phyloP scores from a whole-genome alignment of 2,888 invertebrate genomes.

The Euspilapteryx auroguttella region DNA sequence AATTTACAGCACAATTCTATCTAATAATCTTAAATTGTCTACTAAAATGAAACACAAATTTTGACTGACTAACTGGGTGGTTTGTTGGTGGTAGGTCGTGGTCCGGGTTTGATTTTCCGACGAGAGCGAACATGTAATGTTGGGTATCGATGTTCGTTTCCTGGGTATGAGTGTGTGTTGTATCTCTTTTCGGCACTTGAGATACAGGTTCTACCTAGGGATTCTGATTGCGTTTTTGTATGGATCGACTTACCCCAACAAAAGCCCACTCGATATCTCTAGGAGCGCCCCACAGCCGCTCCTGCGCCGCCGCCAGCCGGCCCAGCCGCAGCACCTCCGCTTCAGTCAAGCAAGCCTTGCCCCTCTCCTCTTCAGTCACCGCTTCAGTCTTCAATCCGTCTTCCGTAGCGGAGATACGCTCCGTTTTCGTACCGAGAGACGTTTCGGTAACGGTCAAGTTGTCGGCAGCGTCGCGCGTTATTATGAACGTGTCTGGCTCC shows the following conservation, averaged over 20 bases:
- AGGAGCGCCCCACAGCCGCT: slow-evolving; percentile 67
- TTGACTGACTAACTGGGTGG: too few species aligned
- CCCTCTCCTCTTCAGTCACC: slow-evolving; percentile 32
- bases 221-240: too few species aligned
- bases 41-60: too few species aligned
- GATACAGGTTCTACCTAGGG: too few species aligned
- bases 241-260: slow-evolving; percentile 41
- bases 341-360: slow-evolving; percentile 56
- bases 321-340: slow-evolving; percentile 39
- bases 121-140: too few species aligned
- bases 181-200: too few species aligned
- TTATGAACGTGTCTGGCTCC: slow-evolving; percentile 74
- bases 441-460: slow-evolving; percentile 40
- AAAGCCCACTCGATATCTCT: slow-evolving; percentile 85
- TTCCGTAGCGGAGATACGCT: slow-evolving; percentile 44
- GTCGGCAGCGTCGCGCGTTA: slow-evolving; percentile 50
- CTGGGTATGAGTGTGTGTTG: too few species aligned
- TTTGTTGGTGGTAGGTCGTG: too few species aligned
- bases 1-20: too few species aligned
- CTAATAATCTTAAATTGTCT: too few species aligned
- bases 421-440: slow-evolving; percentile 56
- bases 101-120: too few species aligned
- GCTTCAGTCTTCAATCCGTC: slow-evolving; percentile 21
- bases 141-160: too few species aligned
- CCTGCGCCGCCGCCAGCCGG: slow-evolving; percentile 29